phyloP scores from a whole-genome alignment of 2,113 vertebrate genomes.

The Channa maculata region DNA sequence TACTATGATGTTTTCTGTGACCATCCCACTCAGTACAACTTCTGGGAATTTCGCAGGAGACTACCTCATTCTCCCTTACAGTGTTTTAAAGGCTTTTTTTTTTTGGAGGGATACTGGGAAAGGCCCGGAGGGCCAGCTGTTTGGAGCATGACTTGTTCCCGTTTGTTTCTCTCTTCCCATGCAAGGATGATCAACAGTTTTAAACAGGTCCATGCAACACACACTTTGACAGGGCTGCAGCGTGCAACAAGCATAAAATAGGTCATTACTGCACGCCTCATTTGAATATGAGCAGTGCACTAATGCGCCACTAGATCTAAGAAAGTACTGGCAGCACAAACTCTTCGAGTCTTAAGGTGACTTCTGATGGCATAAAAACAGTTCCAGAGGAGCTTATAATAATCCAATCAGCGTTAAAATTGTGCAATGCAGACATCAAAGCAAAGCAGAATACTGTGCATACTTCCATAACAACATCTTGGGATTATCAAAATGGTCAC shows the following conservation, averaged over 20 bases:
- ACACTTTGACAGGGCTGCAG: background rate
- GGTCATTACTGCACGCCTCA: background rate
- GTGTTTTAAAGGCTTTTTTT: constrained; percentile 2
- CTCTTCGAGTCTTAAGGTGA: background rate
- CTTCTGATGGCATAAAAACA: background rate
- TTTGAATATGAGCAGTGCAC: background rate
- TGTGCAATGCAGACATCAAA: background rate
- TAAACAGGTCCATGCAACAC: constrained; percentile 37
- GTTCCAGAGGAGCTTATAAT: background rate
- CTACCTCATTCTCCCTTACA: constrained; percentile 34
- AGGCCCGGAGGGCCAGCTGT: constrained; percentile 56
- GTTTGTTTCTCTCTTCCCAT: constrained; percentile 52
- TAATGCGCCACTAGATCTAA: no score
- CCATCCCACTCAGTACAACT: constrained; percentile 38
- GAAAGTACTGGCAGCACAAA: background rate
- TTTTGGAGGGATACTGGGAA: constrained; percentile 12
- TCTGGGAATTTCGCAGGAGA: constrained; percentile 53
- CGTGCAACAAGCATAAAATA: constrained; percentile 20
- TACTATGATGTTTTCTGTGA: constrained; percentile 63
- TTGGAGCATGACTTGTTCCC: constrained; percentile 40
- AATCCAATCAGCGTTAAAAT: background rate
- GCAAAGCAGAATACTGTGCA: background rate
- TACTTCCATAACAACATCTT: background rate
- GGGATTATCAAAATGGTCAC: constrained; percentile 4
- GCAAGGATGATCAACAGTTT: constrained; percentile 19